Base-by-base conservation (phyloP, 1,140 invertebrate genomes). In the Caenorhabditis remanei region DNA sequence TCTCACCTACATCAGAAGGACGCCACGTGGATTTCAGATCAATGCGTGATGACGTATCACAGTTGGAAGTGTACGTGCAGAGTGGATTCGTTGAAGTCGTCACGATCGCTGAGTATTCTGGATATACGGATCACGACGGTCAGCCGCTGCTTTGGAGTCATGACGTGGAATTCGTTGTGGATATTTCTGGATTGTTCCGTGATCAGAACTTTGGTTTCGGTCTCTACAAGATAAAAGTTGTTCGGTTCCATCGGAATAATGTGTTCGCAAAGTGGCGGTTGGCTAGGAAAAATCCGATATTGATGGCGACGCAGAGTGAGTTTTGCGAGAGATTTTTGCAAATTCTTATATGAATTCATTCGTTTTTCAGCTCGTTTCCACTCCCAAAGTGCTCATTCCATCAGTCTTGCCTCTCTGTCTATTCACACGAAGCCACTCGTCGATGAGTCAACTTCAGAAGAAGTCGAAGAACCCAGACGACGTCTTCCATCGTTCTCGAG, bases 91-190 rank as follows among this genome's bases (percentile, higher is more conserved):
- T 79, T 8, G 71, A 79, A 50, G 71, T 79, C 8, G 71, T 79
- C 32, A 79, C 71, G n/a, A 79, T 79, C n/a, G 71, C 71, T 7
- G 71, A 79, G 11, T 79, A 79, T 24, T 79, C 71, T 50, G 71
- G 71, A 24, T 79, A 79, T 46, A 79, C 71, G 46, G 71, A 79
- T 79, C 71, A 79, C 71, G 46, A 79, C 14, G 71, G 71, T 11
- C 46, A 19, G 4, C 71, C 71, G 7, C 71, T 79, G 50, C 46
- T 79, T 4, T 79, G 71, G 71, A 79, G 71, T 79, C 71, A 79
- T 79, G 71, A 79, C 21, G 71, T 79, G 46, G 71, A 79, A 50
- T 79, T 79, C 46, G 71, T 79, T 21, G 71, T 79, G 71, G 71
- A 79, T 53, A 79, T 79, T 24, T 43, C 32, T 43, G 40, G 40